Evolutionary conservation across 2,797 vertebrate species (phyloP), one percentile per base, ranked within the genome.

Genomic region (Galagoides demidoff): DNA sequence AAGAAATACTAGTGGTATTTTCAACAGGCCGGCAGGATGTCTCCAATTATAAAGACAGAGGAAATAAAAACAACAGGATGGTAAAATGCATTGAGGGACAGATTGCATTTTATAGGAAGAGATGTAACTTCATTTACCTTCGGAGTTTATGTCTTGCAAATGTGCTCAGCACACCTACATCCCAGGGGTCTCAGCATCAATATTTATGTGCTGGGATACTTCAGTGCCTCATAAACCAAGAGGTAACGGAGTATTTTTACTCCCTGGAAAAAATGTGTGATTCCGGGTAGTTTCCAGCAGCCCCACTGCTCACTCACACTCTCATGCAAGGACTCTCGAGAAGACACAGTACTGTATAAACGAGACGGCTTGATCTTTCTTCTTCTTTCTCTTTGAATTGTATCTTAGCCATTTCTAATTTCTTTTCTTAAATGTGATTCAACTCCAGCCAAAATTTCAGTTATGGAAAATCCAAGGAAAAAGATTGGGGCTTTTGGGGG

Each of bases 221-320:
- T 98, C 98, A 98, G 90, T 97, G 95, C 96, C 94, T 98, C 97
- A 97, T 98, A 98, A 98, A 98, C 95, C 89, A 98, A 98, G 97
- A 97, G 45, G 92, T 94, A 98, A 98, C 93, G 89, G 94, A 98
- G 89, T 96, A 97, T 97, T 98, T 98, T 98, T 96, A 96, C 85
- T 97, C 94, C 96, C 43, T 23, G 91, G 70, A 96, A 81, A 96
- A 74, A 89, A 70, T 92, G 77, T 94, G 96, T 96, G 93, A 93
- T 59, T 94, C 57, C 3, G 0, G 57, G 96, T 96, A 98, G 96
- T 98, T 98, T 90, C 92, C 22, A 61, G 68, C 39, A 96, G 74
- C 37, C 83, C 64, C 63, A 77, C 96, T 98, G 96, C 88, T 92
- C 77, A 83, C 25, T 97, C 77, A 77, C 83, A 77, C 2, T 45